phyloP scores from a whole-genome alignment of 2,888 invertebrate genomes.

The Selenia dentaria region DNA sequence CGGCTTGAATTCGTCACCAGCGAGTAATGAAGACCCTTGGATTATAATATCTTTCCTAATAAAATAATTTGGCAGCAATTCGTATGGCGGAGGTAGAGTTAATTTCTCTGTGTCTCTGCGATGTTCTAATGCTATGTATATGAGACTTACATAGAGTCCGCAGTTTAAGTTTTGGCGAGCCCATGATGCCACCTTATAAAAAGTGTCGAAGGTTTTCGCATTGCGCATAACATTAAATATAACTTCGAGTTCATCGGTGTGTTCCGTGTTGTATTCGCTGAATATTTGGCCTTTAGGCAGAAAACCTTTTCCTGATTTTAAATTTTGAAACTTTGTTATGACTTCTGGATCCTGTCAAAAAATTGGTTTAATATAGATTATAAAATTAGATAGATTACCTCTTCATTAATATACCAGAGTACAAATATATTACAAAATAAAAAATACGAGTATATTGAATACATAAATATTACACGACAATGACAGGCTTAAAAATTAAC shows the following conservation, averaged over 20 bases:
- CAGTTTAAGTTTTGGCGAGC: slow-evolving; percentile 86
- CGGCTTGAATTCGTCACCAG: slow-evolving; percentile 52
- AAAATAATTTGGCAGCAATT: slow-evolving; percentile 88
- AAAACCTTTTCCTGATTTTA: slow-evolving; percentile 52
- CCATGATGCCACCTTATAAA: slow-evolving; percentile 85
- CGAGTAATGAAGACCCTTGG: slow-evolving; percentile 61
- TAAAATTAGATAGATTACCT: too few relatives aligned
- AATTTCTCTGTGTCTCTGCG: slow-evolving; percentile 84
- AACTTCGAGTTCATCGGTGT: slow-evolving; percentile 59
- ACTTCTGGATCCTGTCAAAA: slow-evolving; percentile 54
- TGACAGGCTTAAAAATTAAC: too few relatives aligned
- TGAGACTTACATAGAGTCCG: slow-evolving; percentile 85
- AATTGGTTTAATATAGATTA: too few relatives aligned
- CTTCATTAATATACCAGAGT: too few relatives aligned
- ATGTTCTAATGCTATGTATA: slow-evolving; percentile 83
- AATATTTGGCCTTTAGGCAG: slow-evolving; percentile 68
- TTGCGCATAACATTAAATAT: slow-evolving; percentile 78
- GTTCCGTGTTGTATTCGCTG: slow-evolving; percentile 60
- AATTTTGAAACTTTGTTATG: slow-evolving; percentile 51
- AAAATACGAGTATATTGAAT: too few relatives aligned
- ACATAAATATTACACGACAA: too few relatives aligned
- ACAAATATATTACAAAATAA: too few relatives aligned
- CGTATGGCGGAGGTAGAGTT: slow-evolving; percentile 87
- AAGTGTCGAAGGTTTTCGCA: slow-evolving; percentile 83
- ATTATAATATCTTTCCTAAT: slow-evolving; percentile 85